These are phyloP conservation scores for Ligdia adustata DNA, from an alignment of 2,888 invertebrate species.

Conservation along the genomic window DNA sequence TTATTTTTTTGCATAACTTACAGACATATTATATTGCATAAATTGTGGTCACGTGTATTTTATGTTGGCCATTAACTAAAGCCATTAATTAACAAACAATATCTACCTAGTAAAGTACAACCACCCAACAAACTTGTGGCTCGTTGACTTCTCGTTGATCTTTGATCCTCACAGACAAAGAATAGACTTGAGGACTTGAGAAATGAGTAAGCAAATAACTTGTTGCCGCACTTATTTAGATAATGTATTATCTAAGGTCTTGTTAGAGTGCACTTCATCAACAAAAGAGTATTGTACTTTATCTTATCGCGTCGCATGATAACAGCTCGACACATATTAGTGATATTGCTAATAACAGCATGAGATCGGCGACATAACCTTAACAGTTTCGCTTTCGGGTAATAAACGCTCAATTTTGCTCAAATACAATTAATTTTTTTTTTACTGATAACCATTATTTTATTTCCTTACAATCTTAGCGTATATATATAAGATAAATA, in stretches of 20 bases:
- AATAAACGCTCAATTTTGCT: slow-evolving; percentile 28
- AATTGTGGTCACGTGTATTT: too few species aligned
- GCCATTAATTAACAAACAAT: too few species aligned
- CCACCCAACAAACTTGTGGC: too few species aligned
- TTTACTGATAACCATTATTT: too few species aligned
- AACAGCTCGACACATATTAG: slow-evolving; percentile 63
- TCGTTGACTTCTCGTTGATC: slow-evolving; percentile 22
- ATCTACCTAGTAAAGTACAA: too few species aligned
- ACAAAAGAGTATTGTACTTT: slow-evolving; percentile 72
- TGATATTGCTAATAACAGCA: slow-evolving; percentile 58
- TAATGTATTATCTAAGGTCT: slow-evolving; percentile 71
- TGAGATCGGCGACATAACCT: slow-evolving; percentile 42
- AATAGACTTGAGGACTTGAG: slow-evolving; percentile 44
- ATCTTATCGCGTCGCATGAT: slow-evolving; percentile 74
- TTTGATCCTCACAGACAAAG: slow-evolving; percentile 49
- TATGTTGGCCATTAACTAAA: too few species aligned
- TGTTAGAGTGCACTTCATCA: slow-evolving; percentile 68
- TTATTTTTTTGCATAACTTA: too few species aligned
- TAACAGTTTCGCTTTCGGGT: slow-evolving; percentile 40
- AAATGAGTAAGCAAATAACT: slow-evolving; percentile 63
- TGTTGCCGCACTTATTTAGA: slow-evolving; percentile 59
- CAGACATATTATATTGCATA: too few species aligned
- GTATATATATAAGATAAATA: too few species aligned
- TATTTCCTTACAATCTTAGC: too few species aligned
- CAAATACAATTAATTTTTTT: slow-evolving; percentile 24